phyloP scores from a whole-genome alignment of 1,140 invertebrate species.

The Drosophila tropicalis region DNA sequence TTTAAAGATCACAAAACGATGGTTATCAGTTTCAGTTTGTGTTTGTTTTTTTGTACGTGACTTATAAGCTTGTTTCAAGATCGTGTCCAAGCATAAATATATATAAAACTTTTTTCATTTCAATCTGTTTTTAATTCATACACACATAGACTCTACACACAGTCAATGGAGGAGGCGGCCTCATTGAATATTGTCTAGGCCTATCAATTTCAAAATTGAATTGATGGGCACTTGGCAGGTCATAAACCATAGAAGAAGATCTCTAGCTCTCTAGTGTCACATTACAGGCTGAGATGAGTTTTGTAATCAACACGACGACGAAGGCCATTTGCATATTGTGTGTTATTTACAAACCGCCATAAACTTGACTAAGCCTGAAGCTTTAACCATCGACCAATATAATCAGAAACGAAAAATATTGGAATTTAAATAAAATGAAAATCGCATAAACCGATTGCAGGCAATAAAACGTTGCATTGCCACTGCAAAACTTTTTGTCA shows the following conservation, averaged over 20 bases:
- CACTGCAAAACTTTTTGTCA: constrained; percentile 51
- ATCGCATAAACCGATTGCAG: constrained; percentile 64
- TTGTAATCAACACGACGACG: constrained; percentile 24
- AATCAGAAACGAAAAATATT: constrained; percentile 43
- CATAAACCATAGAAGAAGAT: constrained; percentile 53
- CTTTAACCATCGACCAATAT: constrained; percentile 48
- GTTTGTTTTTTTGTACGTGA: constrained; percentile 52
- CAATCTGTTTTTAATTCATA: constrained; percentile 55
- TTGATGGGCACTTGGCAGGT: constrained; percentile 68
- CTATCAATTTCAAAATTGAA: constrained; percentile 60
- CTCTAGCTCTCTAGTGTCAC: constrained; percentile 31
- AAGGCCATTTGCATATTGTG: constrained; percentile 47
- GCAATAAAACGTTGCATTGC: constrained; percentile 40
- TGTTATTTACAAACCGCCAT: constrained; percentile 49
- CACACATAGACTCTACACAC: background rate
- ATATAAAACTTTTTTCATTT: constrained; percentile 30
- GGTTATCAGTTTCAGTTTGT: constrained; percentile 25
- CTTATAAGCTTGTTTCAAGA: constrained; percentile 42
- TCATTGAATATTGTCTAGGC: constrained; percentile 19
- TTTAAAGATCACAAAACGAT: constrained; percentile 24
- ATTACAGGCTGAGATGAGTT: constrained; percentile 34
- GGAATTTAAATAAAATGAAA: constrained; percentile 73
- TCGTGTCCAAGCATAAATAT: constrained; percentile 39
- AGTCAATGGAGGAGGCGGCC: constrained; percentile 50
- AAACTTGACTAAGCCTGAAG: constrained; percentile 65